Evolutionary conservation across 2,888 invertebrate species (phyloP), one percentile per base, ranked within the genome.

Genomic region (Megastigmus dorsalis): DNA sequence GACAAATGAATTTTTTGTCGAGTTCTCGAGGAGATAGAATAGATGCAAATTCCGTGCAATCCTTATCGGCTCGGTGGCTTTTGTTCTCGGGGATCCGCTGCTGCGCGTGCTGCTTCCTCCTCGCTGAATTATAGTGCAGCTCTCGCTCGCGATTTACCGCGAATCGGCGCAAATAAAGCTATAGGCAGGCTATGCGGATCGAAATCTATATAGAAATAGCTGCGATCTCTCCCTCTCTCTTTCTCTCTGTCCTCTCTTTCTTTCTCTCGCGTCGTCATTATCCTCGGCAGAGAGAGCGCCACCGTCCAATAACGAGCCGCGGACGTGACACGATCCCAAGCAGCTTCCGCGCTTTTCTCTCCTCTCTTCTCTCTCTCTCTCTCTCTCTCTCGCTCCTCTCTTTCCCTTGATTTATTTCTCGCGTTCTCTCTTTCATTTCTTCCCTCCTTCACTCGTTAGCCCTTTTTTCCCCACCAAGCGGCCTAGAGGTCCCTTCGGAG

Each of bases 331-430:
- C 66, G 59, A 63, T 33, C 57, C 38, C 45, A 10, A 52, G 28
- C 23, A 48, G 55, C 57, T 65, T 57, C 57, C 71, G 36, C 48
- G 60, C 60, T 41, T 1, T 15, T 30, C 48, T 45, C 45, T 36
- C 41, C 48, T 26, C 59, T 41, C 60, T n/a, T n/a, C n/a, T 0
- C 43, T 28, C 45, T 15, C n/a, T 15, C 45, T 45, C 9, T 26
- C 23, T 4, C 50, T 6, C 20, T 23, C 20, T n/a, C 52, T 28
- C 52, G 15, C n/a, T 7, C 7, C 26, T 38, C 20, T 43, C 38
- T 43, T 48, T 28, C 26, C 41, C 66, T 67, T 63, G 73, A 73
- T 73, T 73, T 73, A 73, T 73, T 73, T 73, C 59, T 66, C 67
- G 73, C 50, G 43, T 41, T 54, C 60, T 30, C 50, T 52, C 70